Evolutionary conservation across 1,140 invertebrate genomes (phyloP), one percentile per base, ranked within the genome.

Genomic region (Scaptodrosophila lebanonensis): DNA sequence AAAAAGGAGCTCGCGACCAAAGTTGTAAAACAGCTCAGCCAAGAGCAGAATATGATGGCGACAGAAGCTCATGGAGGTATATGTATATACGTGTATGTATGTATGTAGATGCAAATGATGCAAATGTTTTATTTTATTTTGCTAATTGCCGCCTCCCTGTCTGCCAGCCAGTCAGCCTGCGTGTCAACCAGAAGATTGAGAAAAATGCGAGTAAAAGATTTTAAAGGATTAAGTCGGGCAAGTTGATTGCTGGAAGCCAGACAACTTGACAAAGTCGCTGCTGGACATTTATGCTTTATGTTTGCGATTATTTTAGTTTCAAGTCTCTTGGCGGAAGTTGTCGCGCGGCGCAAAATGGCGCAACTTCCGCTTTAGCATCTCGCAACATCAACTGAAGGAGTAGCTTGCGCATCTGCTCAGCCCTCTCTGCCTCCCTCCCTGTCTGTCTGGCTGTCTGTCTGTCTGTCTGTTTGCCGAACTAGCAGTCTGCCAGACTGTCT

Each of bases 341-440:
- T 69, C 73, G 65, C 13, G 49, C 51, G 16, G 68, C 68, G 33
- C 58, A 72, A 71, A 72, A 67, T 64, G 63, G 73, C 63, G 72
- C 64, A 68, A 77, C 67, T 76, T 76, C 72, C 73, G 63, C 59
- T 33, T 29, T 54, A 70, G 50, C 52, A 48, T 61, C 51, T 61
- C 58, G 58, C 36, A 33, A 56, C 54, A 57, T 76, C 66, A 76
- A 62, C 57, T 38, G 32, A 54, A 68, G 40, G 47, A 45, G n/a
- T n/a, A n/a, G n/a, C n/a, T n/a, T n/a, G n/a, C n/a, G n/a, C n/a
- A n/a, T n/a, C n/a, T n/a, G n/a, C n/a, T n/a, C n/a, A n/a, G n/a
- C n/a, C n/a, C n/a, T n/a, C n/a, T n/a, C n/a, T n/a, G n/a, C n/a
- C n/a, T n/a, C n/a, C n/a, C n/a, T n/a, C n/a, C n/a, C n/a, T n/a